Evolutionary conservation across 2,888 invertebrate species (phyloP).

Genomic region (Epistrophe grossulariae): DNA sequence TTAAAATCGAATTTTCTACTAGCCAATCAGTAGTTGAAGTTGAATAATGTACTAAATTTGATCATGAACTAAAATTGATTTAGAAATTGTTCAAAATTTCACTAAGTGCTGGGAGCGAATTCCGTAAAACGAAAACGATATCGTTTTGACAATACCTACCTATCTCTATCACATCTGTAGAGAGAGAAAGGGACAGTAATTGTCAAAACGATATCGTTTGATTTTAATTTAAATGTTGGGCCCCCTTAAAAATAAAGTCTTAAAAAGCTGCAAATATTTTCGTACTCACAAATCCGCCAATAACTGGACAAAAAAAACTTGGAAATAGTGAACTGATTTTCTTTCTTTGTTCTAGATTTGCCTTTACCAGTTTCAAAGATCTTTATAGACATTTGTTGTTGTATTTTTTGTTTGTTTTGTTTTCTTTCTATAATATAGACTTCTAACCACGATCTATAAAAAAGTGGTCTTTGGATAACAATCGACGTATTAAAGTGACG

Average conservation of each 20-base stretch:
- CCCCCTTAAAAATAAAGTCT: background rate
- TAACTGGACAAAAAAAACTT: background rate
- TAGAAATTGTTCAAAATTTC: no score
- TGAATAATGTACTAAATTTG: background rate
- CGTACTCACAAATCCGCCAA: background rate
- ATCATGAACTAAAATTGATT: no score
- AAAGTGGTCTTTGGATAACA: slow-evolving; percentile 57
- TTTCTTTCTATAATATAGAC: slow-evolving; percentile 5
- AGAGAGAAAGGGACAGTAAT: no score
- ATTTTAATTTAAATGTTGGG: no score
- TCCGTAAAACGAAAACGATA: no score
- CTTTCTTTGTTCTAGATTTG: slow-evolving; percentile 75
- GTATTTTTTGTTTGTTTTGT: slow-evolving; percentile 32
- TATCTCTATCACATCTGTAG: no score
- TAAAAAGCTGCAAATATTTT: background rate
- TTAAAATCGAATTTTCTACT: background rate
- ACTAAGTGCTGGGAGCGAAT: background rate
- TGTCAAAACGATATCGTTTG: no score
- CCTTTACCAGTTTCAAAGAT: slow-evolving; percentile 56
- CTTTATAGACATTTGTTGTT: slow-evolving; percentile 3
- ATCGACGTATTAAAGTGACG: slow-evolving; percentile 43
- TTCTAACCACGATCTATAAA: slow-evolving; percentile 35
- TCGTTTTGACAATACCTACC: no score
- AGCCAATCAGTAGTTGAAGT: background rate
- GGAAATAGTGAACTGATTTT: slow-evolving; percentile 61